phyloP scores from a whole-genome alignment of 2,113 vertebrate species.

The Theropithecus gelada region DNA sequence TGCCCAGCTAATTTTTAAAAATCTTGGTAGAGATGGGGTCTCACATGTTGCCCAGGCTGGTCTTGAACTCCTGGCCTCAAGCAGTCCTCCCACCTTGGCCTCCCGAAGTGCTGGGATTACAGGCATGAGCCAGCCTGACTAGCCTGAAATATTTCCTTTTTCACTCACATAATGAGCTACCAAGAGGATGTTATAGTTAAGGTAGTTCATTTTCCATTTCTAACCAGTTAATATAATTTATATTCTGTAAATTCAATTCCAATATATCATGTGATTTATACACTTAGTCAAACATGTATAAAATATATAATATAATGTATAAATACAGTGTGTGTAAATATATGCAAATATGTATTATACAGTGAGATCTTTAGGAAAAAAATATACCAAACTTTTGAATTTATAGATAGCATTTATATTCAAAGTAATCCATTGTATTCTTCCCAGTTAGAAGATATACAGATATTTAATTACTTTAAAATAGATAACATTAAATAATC shows the following conservation, averaged over 20 bases:
- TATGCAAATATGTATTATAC: not conserved
- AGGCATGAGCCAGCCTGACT: too few species aligned
- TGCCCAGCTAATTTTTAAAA: too few species aligned
- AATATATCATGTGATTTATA: not conserved
- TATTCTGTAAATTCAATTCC: not conserved
- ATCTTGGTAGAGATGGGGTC: too few species aligned
- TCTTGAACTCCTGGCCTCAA: too few species aligned
- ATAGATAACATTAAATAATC: not conserved
- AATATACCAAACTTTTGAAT: not conserved
- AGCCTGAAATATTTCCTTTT: not conserved
- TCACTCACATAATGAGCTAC: not conserved
- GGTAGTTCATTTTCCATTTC: not conserved
- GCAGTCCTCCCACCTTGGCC: too few species aligned
- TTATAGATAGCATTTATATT: not conserved
- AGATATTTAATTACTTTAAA: not conserved
- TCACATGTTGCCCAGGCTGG: too few species aligned
- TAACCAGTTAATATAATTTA: not conserved
- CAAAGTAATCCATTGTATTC: not conserved
- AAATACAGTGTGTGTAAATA: not conserved
- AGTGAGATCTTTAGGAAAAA: not conserved
- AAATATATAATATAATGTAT: not conserved
- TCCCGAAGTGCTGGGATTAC: too few species aligned
- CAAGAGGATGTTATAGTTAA: not conserved
- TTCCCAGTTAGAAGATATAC: not conserved
- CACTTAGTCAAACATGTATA: not conserved